These are phyloP conservation scores for Bergia sp. DNA, from an alignment of 92 coral and sea anemone genomes.

Conservation along the genomic window DNA sequence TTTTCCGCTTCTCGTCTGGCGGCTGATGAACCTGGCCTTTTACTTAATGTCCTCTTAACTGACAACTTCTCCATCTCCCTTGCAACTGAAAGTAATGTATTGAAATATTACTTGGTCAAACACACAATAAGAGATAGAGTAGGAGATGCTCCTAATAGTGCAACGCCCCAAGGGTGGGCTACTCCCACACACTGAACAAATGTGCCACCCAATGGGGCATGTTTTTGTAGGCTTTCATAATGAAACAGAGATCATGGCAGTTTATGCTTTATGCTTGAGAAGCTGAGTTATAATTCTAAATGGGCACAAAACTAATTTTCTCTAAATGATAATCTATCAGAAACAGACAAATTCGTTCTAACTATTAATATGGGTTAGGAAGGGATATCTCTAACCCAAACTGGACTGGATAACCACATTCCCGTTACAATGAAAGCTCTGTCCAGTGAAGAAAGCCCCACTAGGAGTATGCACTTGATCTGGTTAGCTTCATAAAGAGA, in stretches of 20 bases:
- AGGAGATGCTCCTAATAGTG: background rate
- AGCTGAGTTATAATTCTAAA: background rate
- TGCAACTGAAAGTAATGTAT: conserved; percentile 46
- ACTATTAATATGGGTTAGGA: too few relatives aligned
- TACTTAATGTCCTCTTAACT: conserved; percentile 53
- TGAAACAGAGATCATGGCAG: background rate
- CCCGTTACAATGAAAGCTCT: too few relatives aligned
- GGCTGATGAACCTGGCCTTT: conserved; percentile 62
- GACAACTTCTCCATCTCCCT: conserved; percentile 83
- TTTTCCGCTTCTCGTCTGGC: conserved; percentile 63
- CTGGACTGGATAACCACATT: too few relatives aligned
- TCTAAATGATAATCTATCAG: too few relatives aligned
- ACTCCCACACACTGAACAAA: background rate
- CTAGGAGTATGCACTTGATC: too few relatives aligned
- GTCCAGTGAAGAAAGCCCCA: too few relatives aligned
- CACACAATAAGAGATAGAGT: background rate
- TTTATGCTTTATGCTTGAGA: background rate
- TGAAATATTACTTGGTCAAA: background rate
- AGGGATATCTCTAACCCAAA: too few relatives aligned
- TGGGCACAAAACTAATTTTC: too few relatives aligned
- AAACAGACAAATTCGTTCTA: too few relatives aligned
- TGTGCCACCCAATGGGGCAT: background rate
- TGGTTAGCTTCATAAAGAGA: too few relatives aligned
- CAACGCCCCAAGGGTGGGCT: background rate
- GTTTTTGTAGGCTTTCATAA: too few relatives aligned